Evolutionary conservation across 2,797 vertebrate species (phyloP), one percentile per base, ranked within the genome.

Genomic region (Enteromius mattozi): DNA sequence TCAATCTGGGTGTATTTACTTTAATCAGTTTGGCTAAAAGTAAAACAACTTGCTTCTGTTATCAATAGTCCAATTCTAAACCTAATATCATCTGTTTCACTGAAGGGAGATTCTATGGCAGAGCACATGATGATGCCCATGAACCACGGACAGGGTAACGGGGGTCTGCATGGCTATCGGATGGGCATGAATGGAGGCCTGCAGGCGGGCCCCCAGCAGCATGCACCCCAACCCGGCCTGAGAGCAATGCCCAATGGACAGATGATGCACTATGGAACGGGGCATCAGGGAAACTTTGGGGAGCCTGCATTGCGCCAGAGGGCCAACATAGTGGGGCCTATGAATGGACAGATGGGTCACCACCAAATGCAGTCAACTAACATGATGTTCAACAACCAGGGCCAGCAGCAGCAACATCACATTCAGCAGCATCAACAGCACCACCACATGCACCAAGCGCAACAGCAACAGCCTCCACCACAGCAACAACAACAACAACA

Each of bases 101-200:
- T 84, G 12, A 70, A 91, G 91, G 90, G 90, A 92, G 91, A 93
- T 90, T 93, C 90, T 85, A 99, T 99, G 97, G 97, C 96, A 10
- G 98, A 99, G 90, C 97, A 97, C 89, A 95, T 98, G 95, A 97
- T 99, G 97, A 96, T 99, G 95, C 91, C 97, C 85, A 94, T 97
- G 95, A 96, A 96, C 94, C 97, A 98, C 91, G 91, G 93, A 0
- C 93, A 94, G 80, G 91, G 92, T 54, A 94, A 94, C 54, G 91
- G 89, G 61, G 92, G 95, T 92, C 94, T 97, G 90, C 96, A 97
- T 91, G 93, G 93, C 91, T 99, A 98, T 93, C 95, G 96, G 91
- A 95, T 98, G 96, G 96, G 96, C 85, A 96, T 96, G 94, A 96
- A 93, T 0, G 94, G 94, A 40, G 94, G 95, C 87, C 94, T 97